Base-by-base conservation (phyloP, 2,797 vertebrate genomes). In the Acanthornis magna region DNA sequence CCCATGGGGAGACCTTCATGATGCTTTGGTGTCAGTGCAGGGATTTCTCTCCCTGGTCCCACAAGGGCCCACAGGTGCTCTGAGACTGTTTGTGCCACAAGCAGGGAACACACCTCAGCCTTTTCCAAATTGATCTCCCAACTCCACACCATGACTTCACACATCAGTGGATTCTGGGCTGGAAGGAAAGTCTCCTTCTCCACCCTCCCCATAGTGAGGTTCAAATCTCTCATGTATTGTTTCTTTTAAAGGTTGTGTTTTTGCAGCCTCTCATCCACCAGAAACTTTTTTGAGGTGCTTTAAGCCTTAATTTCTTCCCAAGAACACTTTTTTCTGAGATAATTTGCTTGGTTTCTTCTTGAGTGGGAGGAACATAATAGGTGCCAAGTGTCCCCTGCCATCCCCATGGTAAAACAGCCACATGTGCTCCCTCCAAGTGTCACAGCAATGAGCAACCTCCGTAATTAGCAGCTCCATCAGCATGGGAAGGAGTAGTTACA, bases 391-490 rank as follows among this genome's bases (percentile, higher is more conserved):
- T 34, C 25, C 55, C 42, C 58, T 58, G 34, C 42, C 57, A 50
- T 32, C 25, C 61, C 74, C 5, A 0, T 29, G 62, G 72, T 29
- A 78, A 40, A 86, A 19, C 50, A 93, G 50, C 23, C 77, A 68
- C 36, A 0, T 29, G 51, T 71, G 82, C 73, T 91, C 43, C 74
- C n/a, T 90, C 47, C 32, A 57, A 27, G 21, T 80, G 60, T 66
- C 86, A 85, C 75, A 63, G 32, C 65, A 66, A 27, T 10, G 36
- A 88, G 57, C 21, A 81, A 38, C 58, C 71, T 85, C 61, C 73
- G 84, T 73, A 87, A 78, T 73, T 47, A 91, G 63, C 61, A 91
- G 51, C 38, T 84, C 76, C 40, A 75, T 40, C 29, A 77, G 57
- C 71, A 72, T 50, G 55, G 8, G 9, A 77, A 78, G 36, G 47